Conservation (phyloP, 2,888 invertebrate genomes). For the Eledona agricola region DNA sequence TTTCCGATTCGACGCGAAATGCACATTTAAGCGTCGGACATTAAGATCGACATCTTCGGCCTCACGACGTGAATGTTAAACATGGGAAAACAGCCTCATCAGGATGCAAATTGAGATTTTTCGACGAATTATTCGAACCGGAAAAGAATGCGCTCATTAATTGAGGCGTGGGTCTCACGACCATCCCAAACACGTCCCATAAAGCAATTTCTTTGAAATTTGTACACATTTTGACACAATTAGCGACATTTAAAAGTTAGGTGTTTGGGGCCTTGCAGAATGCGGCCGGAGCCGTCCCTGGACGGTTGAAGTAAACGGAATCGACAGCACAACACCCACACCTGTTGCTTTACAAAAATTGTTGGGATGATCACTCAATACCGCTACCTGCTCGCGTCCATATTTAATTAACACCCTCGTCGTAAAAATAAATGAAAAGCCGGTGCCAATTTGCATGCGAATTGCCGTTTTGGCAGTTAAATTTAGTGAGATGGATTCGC, state of each 20-base stretch:
- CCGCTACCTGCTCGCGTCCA: conserved; percentile 1
- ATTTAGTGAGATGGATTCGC: conserved; percentile 9
- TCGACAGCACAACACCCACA: conserved; percentile 37
- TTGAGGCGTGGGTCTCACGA: too few relatives aligned
- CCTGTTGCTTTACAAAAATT: conserved; percentile 29
- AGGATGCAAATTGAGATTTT: conserved; percentile 29
- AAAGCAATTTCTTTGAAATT: too few relatives aligned
- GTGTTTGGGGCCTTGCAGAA: too few relatives aligned
- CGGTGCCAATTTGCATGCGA: conserved; percentile 12
- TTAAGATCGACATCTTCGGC: conserved; percentile 18
- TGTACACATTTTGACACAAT: too few relatives aligned
- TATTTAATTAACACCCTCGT: conserved; percentile 18
- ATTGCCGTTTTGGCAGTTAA: conserved; percentile 20
- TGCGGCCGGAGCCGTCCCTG: too few relatives aligned
- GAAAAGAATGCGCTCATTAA: not conserved
- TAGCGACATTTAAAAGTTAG: too few relatives aligned
- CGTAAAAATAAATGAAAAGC: conserved; percentile 20
- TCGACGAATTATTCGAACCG: conserved; percentile 11
- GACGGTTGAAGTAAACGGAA: conserved; percentile 32
- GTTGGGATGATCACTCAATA: conserved; percentile 3
- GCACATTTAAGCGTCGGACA: too few relatives aligned
- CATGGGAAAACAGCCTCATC: conserved; percentile 26
- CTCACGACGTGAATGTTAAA: conserved; percentile 30
- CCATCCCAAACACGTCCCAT: too few relatives aligned
- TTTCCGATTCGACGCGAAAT: too few relatives aligned